Conservation (phyloP, 2,113 vertebrate genomes). For the Erpornis zantholeuca region DNA sequence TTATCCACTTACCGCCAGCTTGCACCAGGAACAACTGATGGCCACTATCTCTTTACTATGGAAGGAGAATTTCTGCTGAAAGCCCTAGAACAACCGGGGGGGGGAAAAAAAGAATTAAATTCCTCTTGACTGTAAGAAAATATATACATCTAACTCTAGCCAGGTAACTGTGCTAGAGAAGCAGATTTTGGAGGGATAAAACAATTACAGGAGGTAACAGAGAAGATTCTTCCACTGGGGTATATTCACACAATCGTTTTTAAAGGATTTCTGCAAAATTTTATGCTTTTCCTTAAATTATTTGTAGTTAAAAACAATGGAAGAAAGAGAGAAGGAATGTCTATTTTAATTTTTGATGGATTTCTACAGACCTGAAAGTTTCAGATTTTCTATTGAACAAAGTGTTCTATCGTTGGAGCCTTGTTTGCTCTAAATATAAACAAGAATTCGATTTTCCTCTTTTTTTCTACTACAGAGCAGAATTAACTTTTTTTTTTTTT, state of each 20-base stretch:
- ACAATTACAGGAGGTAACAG: not conserved
- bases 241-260: not conserved
- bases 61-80: constrained; percentile 98
- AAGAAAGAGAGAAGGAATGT: not conserved
- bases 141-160: not conserved
- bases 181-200: not conserved
- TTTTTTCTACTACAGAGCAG: not conserved
- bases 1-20: constrained; percentile 88
- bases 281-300: not conserved
- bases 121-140: not conserved
- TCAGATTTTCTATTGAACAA: not conserved
- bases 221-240: not conserved
- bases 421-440: not conserved
- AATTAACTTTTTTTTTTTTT: not conserved
- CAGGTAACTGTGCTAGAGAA: not conserved
- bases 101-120: not conserved
- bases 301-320: not conserved
- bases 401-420: not conserved
- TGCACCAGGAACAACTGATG: constrained; percentile 99
- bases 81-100: constrained; percentile 80
- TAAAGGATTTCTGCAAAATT: not conserved
- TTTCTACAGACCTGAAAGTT: not conserved
- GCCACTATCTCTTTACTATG: constrained; percentile 99
- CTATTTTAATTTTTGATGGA: not conserved
- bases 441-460: not conserved